Base-by-base conservation (phyloP, 2,888 invertebrate genomes). In the Andrena camellia region DNA sequence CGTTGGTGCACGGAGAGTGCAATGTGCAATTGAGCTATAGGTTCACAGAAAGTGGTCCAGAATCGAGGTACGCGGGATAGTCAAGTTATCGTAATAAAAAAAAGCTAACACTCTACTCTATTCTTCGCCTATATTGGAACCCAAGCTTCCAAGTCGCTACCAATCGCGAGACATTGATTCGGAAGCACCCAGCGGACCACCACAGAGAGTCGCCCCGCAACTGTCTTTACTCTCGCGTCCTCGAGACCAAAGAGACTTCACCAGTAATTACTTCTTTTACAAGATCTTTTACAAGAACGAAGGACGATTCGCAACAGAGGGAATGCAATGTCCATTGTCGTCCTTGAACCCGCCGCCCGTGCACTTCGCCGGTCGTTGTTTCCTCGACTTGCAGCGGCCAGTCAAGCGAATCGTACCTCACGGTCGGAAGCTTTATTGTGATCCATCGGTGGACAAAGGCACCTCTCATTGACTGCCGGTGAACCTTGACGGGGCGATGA, bases 351-450 rank as follows among this genome's bases (percentile, higher is more conserved):
- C 80, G 29, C 63, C 63, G 35, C 59, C 48, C 68, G 73, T 75
- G 72, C 57, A 78, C 79, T 86, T 86, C 75, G 72, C 78, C 69
- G 83, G 63, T 73, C 77, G 77, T 78, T 87, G 83, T 79, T 85
- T 85, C 83, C 83, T 62, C 81, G 78, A 78, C 77, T 84, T 79
- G 79, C 64, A 64, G 10, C 48, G 72, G 52, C 57, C 86, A 86
- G 79, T 88, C 84, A 77, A 88, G 87, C 88, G 86, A 79, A 81
- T 81, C 88, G 86, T 83, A 74, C 83, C 23, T 87, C 81, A 81
- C 68, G 86, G 80, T 85, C 81, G 85, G 74, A 78, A 83, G 81
- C 83, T 75, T 87, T 73, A 80, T 78, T 76, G 72, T 67, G 74
- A 83, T 83, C 83, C 57, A 73, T 69, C 26, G 35, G 50, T 17